Evolutionary conservation across 2,888 invertebrate genomes (phyloP).

Genomic region (Steromphala cineraria): DNA sequence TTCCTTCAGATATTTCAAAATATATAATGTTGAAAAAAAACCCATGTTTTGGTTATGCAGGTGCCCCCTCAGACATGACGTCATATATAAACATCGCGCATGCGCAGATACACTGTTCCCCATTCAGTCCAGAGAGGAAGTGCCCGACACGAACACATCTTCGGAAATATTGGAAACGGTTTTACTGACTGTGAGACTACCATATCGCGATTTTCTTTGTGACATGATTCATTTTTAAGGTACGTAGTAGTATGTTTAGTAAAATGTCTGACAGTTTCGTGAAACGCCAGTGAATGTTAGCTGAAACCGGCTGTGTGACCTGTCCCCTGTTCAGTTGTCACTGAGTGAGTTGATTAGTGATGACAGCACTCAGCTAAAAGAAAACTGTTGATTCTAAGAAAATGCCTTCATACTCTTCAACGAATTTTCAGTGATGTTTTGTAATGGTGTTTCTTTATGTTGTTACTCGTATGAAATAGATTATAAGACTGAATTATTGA

Average conservation of each 20-base stretch:
- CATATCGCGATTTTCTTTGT: neutral
- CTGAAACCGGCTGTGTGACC: neutral
- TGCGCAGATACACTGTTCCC: neutral
- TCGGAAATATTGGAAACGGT: too few species aligned
- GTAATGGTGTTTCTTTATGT: too few species aligned
- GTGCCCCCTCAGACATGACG: constrained; percentile 6
- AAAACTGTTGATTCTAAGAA: neutral
- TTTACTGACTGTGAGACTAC: too few species aligned
- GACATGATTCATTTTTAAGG: too few species aligned
- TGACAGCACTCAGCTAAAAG: neutral
- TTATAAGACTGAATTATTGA: too few species aligned
- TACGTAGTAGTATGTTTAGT: too few species aligned
- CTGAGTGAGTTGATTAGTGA: neutral
- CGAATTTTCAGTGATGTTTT: too few species aligned
- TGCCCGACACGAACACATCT: neutral
- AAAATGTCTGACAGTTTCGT: too few species aligned
- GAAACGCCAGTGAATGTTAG: too few species aligned
- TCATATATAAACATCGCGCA: neutral
- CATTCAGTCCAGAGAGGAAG: neutral
- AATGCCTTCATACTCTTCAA: neutral
- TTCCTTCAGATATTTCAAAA: too few species aligned
- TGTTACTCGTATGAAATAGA: too few species aligned
- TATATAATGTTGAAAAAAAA: too few species aligned
- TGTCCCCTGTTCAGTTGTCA: neutral
- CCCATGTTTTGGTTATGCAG: neutral